Base-by-base conservation (phyloP, 2,797 vertebrate species). In the Aplochiton taeniatus region DNA sequence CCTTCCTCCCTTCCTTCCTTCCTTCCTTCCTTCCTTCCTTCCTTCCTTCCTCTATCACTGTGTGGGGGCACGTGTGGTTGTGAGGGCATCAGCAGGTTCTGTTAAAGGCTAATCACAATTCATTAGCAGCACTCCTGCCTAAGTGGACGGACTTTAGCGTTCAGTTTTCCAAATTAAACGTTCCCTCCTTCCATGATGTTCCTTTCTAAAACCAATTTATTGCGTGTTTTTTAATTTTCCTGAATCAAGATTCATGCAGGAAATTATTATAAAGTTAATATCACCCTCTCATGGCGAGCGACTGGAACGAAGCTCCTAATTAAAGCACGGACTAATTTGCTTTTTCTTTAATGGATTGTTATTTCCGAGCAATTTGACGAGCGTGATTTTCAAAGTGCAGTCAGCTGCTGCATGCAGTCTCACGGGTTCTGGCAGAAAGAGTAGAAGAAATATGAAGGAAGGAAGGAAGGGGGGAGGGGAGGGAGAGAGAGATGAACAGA, bases 301-400 rank as follows among this genome's bases (percentile, higher is more conserved):
- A 83, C 83, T 56, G 82, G 83, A 91, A 84, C 81, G 72, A 83
- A 81, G 85, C 81, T 83, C 46, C 88, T 90, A 92, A 91, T 84
- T 78, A 92, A 90, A 85, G 68, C 65, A 4, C 75, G 80, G 85
- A 83, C 87, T 90, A 87, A 91, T 93, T 91, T 87, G 83, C 85
- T 84, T 83, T 6, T 31, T 89, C 83, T 80, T 88, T 91, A 89
- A 90, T 92, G 82, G 85, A 89, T 84, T 87, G 86, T 90, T 90
- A 90, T 91, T 91, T 91, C 89, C 70, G 74, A 85, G 83, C 84
- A 83, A 85, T 90, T 91, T 88, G 83, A 89, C 86, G 87, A 85
- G 84, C 82, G 72, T 84, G 83, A 85, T 89, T 85, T 90, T 92
- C 89, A 93, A 88, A 91, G 88, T 85, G 81, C 65, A 80, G 71